A percentile compares a stretch with the other conserved stretches of the same genome.
Evolutionary conservation across 2,797 vertebrate genomes (phyloP).

Genomic region (Parotocinclus haroldoi): DNA sequence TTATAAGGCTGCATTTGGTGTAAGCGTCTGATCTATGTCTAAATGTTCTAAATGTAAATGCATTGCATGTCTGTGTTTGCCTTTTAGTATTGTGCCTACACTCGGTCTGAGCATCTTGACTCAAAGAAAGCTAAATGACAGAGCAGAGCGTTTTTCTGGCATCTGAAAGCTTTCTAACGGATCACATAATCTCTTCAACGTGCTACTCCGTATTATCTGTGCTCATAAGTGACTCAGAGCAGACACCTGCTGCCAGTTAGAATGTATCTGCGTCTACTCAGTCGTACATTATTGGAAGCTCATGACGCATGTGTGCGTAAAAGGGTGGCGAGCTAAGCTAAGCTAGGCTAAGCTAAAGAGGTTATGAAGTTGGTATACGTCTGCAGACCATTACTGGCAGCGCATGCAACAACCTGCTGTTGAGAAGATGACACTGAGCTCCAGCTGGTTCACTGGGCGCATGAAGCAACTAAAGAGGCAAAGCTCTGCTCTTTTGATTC

Average conservation of each 20-base stretch:
- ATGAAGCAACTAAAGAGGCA: constrained; percentile 33
- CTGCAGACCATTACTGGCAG: constrained; percentile 16
- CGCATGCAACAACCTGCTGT: constrained; percentile 34
- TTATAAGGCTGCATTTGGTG: too few relatives aligned
- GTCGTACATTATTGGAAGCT: constrained; percentile 18
- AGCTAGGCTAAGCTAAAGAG: constrained; percentile 19
- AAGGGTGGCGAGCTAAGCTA: constrained; percentile 13
- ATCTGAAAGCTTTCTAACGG: constrained; percentile 11
- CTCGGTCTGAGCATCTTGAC: background rate
- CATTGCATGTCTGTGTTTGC: too few relatives aligned
- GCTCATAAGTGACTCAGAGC: constrained; percentile 26
- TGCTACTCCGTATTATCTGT: constrained; percentile 34
- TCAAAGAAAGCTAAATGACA: background rate
- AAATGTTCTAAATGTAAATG: too few relatives aligned
- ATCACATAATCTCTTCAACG: constrained; percentile 10
- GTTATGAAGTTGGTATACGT: constrained; percentile 18
- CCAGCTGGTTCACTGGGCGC: constrained; percentile 25
- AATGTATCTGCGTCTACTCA: constrained; percentile 26
- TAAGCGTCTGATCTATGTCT: too few relatives aligned
- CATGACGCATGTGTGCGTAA: constrained; percentile 3
- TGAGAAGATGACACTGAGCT: constrained; percentile 31
- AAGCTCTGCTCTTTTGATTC: constrained; percentile 31
- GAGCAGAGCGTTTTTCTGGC: background rate
- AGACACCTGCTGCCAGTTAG: constrained; percentile 45
- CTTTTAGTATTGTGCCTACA: too few relatives aligned